Base-by-base conservation (phyloP, 2,113 vertebrate genomes). In the Gasterosteus nipponicus region DNA sequence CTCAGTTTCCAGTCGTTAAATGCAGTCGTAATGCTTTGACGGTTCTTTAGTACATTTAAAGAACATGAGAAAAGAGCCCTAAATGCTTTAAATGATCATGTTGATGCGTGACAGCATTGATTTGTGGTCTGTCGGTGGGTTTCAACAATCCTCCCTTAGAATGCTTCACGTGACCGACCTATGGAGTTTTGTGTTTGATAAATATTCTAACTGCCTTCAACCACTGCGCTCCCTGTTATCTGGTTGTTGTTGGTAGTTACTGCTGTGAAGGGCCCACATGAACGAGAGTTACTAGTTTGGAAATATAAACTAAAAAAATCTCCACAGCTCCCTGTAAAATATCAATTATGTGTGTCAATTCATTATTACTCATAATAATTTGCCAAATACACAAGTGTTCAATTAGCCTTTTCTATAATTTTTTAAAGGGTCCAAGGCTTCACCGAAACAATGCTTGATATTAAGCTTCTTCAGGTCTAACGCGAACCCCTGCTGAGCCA, bases 11-110 rank as follows among this genome's bases (percentile, higher is more conserved):
- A 26, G 31, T 18, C 41, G n/a, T 71, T 69, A 9, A 41, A 9
- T 63, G 56, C 60, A 39, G 18, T 10, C 19, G n/a, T 56, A 60
- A 79, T 47, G 47, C 29, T 73, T 71, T 73, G 33, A 14, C 44
- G 49, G 44, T 51, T 77, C 15, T 8, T 60, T 42, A 75, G n/a
- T 19, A 51, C 38, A 5, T 29, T 15, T 15, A 29, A 19, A 15
- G 33, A 56, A 7, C 10, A 26, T 33, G 16, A n/a, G 19, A 49
- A 66, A 19, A 1, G 16, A 59, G 39, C 1, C n/a, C 10, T 22
- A 11, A 57, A 18, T 35, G 10, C 33, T 35, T 35, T 35, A 3
- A 35, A 49, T 26, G 1, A 26, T 1, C 10, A 2, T 15, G 39
- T 1, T 59, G 62, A 79, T 58, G 42, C 57, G 63, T 42, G n/a